Base-by-base conservation (phyloP, 1,140 invertebrate genomes). In the Sinella curviseta region DNA sequence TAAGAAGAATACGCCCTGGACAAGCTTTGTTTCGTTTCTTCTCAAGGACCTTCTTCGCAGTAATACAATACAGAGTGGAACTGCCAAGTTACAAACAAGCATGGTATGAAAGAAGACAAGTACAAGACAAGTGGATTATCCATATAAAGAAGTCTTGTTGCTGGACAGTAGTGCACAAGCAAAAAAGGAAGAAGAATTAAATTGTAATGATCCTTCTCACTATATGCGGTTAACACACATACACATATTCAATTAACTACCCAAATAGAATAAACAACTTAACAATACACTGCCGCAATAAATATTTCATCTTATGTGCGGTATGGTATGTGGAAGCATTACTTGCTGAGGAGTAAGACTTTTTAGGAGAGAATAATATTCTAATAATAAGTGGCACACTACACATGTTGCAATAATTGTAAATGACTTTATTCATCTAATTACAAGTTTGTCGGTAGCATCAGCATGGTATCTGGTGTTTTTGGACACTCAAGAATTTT, bases 1-100 rank as follows among this genome's bases (percentile, higher is more conserved):
- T 33, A 70, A 33, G n/a, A 70, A 30, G 65, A 70, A 70, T 31
- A 70, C 65, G 65, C 65, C 65, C 65, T 70, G 65, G 26, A 70
- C 28, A 70, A 70, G 65, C 28, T 70, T 70, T 31, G 65, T 70
- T 70, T 70, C 65, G 20, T 31, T 30, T 70, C 57, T 60, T 26
- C 24, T 60, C 65, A 70, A 30, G 31, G 26, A 33, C n/a, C 26
- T 12, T 24, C 3, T 24, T 14, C 30, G 31, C 26, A 70, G 8
- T 17, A 8, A 65, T 65, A n/a, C 3, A 12, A n/a, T 65, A 65
- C 4, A n/a, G 4, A 65, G 57, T 8, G 57, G 24, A 8, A 26
- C 57, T n/a, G 57, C 24, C 57, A 65, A 14, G 24, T 65, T 12
- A 65, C 16, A 26, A 26, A 26, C 16, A 26, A 16, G 26, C 57